Evolutionary conservation across 1,140 invertebrate genomes (phyloP).

Genomic region (Drosophila pruinosa): DNA sequence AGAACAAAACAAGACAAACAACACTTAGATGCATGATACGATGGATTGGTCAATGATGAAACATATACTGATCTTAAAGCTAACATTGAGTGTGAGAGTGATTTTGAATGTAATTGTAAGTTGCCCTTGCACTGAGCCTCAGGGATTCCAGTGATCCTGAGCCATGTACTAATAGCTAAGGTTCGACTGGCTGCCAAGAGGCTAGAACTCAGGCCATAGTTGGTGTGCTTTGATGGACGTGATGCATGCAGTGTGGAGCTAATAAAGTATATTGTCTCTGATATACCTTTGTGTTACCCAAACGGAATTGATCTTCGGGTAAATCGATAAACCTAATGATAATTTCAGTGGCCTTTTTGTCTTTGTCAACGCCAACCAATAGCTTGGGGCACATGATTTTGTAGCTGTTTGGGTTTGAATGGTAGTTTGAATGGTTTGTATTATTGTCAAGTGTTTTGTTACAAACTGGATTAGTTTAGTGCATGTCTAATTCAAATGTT

Average conservation of each 20-base stretch:
- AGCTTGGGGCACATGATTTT: slow-evolving; percentile 94
- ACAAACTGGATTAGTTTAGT: slow-evolving; percentile 2
- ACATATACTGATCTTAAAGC: slow-evolving; percentile 21
- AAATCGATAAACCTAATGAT: slow-evolving; percentile 94
- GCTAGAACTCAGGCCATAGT: neutral
- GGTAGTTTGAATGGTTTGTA: slow-evolving; percentile 49
- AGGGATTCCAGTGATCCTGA: slow-evolving; percentile 12
- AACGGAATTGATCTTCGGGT: slow-evolving; percentile 95
- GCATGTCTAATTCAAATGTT: neutral
- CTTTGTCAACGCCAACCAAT: slow-evolving; percentile 89
- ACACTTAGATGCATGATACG: slow-evolving; percentile 27
- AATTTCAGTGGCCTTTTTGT: slow-evolving; percentile 93
- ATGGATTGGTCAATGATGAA: neutral
- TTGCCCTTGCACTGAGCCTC: too few species aligned
- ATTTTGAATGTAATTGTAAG: neutral
- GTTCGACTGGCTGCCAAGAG: neutral
- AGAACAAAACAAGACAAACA: slow-evolving; percentile 40
- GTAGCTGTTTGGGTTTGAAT: slow-evolving; percentile 87
- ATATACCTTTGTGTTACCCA: slow-evolving; percentile 97
- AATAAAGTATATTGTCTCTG: slow-evolving; percentile 70
- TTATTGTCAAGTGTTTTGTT: slow-evolving; percentile 16
- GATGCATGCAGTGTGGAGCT: neutral
- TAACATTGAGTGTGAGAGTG: slow-evolving; percentile 7
- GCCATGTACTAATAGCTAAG: slow-evolving; percentile 60
- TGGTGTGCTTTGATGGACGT: slow-evolving; percentile 5